Base-by-base conservation (phyloP, 2,797 vertebrate species). In the Anabacerthia variegaticeps region DNA sequence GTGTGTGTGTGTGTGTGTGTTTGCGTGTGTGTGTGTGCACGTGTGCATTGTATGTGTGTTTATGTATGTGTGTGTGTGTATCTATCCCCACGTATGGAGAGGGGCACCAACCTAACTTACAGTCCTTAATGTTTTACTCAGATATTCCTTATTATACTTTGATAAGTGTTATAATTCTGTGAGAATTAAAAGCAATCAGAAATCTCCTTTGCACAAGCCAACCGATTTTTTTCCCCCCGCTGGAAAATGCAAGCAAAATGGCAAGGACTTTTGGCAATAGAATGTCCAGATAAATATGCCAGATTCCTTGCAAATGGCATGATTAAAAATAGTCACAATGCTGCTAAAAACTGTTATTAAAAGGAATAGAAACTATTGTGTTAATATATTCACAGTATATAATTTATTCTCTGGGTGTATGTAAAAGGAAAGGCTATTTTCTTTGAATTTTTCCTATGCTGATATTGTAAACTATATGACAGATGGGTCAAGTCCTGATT, bases 401-500 rank as follows among this genome's bases (percentile, higher is more conserved):
- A 92, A 96, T 96, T 94, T 95, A 92, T 96, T 96, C 93, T 89
- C 93, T 63, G 81, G 62, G 96, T 96, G 75, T 95, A 87, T 87
- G 77, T 56, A 88, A 96, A 96, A 96, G 92, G 94, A 92, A 97
- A 95, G 96, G 95, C 96, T 97, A 98, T 98, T 97, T 98, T 98
- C 93, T 95, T 81, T 96, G 95, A 96, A 96, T 97, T 98, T 98
- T 95, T 97, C 95, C 96, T 97, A 88, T 97, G 96, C 97, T 97
- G 98, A 97, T 98, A 98, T 96, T 96, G 97, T 97, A 98, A 98
- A 98, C 97, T 98, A 98, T 98, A 98, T 98, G 98, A 98, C 98
- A 98, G 98, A 98, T 98, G 98, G 98, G 98, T 98, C 98, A 98
- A 98, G 97, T 98, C 97, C 98, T 98, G 98, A 98, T 98, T 97